Evolutionary conservation across 2,113 vertebrate genomes (phyloP), one percentile per base, ranked within the genome.

Genomic region (Martes martes): DNA sequence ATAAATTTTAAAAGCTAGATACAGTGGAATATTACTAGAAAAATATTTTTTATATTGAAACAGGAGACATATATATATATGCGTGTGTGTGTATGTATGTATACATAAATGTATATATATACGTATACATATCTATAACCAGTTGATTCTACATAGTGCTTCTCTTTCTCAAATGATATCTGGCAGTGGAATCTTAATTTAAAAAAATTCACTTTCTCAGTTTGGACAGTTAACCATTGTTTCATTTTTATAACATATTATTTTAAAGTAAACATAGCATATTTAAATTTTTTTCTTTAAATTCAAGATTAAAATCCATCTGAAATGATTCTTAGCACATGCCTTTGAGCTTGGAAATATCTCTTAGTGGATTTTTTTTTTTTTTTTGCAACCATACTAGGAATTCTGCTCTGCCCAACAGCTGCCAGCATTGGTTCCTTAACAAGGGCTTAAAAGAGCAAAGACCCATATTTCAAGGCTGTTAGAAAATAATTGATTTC

Each of bases 401-500:
- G 65, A 95, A 71, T 97, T 89, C 86, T 89, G n/a, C 91, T 96
- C n/a, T 90, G 36, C n/a, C 14, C 45, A 65, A 80, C 7, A 95
- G n/a, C 33, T 96, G 42, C 93, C 14, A 9, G 59, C 16, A 90
- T 36, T 24, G 73, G 57, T 96, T 95, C 80, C 91, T 94, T 94
- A 98, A 86, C 23, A 86, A 91, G 76, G 94, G 50, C 67, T 96
- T 90, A 90, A 95, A 97, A 96, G 79, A 95, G 69, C 73, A 95
- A 94, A 97, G 57, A 78, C 36, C n/a, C 36, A 78, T 96, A 81
- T 92, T 96, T 97, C 86, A 96, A 81, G 36, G 61, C n/a, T 87
- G 61, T 91, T 95, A 96, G n/a, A 96, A 97, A 96, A 94, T 82
- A 98, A 96, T 89, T 96, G 42, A 93, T 96, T 96, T 98, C 59